Base-by-base conservation (phyloP, 2,888 invertebrate species). In the Melieria crassipennis region DNA sequence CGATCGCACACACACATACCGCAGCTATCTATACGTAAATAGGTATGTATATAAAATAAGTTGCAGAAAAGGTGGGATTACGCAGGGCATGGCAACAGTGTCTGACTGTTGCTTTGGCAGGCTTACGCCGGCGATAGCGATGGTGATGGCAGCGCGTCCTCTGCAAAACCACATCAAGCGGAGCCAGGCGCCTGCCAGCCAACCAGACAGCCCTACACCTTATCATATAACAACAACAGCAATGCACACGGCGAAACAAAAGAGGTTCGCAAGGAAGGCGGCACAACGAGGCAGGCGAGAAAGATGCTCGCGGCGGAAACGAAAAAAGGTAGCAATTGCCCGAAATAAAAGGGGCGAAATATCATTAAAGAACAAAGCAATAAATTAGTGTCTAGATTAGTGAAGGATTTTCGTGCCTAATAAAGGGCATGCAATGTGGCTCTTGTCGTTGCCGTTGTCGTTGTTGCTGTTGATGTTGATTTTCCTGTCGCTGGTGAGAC, bases 41-140 rank as follows among this genome's bases (percentile, higher is more conserved):
- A 16, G 1, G 30, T 30, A 30, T 30, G 30, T 30, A 30, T 30
- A 30, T 30, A 30, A 1, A 30, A 30, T 30, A 30, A 30, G 30
- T 30, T 30, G 1, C 30, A 30, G 30, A 56, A 50, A 64, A 13
- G 45, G 52, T 64, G 42, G 64, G 50, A 64, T 64, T 64, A 64
- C 52, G 52, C 52, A 16, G 30, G 52, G 52, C 64, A 64, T 64
- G 64, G 64, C 46, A 65, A 65, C 65, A 76, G 73, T 78, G 77
- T 76, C 79, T 80, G 80, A 80, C 81, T 81, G 78, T 76, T 78
- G 81, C 78, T 75, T 79, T 57, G 60, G 50, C 72, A 72, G 50
- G 68, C 65, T 30, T 30, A 30, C 64, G 71, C 71, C 68, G 71
- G 67, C 45, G 9, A 52, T 47, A 10, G 55, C 52, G 52, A 9